A percentile compares a stretch with the other conserved stretches of the same genome.
Evolutionary conservation across 2,888 invertebrate genomes (phyloP).

Genomic region (Scaptomyza polygonia): DNA sequence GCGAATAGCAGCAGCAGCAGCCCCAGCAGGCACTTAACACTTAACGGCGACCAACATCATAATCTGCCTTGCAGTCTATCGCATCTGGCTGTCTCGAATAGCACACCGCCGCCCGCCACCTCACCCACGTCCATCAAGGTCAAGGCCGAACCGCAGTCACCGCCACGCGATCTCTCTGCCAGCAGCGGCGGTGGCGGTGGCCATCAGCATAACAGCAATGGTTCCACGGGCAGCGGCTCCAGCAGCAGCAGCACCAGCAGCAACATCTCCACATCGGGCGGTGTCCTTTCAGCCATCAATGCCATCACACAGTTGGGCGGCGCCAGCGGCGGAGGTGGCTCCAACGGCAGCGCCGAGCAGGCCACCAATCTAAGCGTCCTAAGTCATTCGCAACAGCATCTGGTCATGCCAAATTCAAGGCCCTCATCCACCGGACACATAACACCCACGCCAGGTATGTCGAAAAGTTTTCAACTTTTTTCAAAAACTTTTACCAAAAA

Average conservation of each 20-base stretch:
- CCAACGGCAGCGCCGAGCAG: constrained; percentile 75
- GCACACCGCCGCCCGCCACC: constrained; percentile 89
- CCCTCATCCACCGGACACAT: constrained; percentile 87
- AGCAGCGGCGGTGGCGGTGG: constrained; percentile 53
- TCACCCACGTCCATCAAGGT: constrained; percentile 94
- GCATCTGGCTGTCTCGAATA: constrained; percentile 90
- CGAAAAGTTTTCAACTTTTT: constrained; percentile 4
- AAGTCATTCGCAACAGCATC: constrained; percentile 85
- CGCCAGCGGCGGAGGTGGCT: constrained; percentile 58
- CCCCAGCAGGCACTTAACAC: constrained; percentile 45
- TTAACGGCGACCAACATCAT: constrained; percentile 59
- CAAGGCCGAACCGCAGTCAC: constrained; percentile 97
- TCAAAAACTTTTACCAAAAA: constrained; percentile 11
- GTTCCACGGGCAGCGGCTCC: constrained; percentile 64
- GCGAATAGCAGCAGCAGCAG: constrained; percentile 56
- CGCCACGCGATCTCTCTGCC: constrained; percentile 91
- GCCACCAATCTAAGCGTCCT: constrained; percentile 86
- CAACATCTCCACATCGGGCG: constrained; percentile 65
- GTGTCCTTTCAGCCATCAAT: constrained; percentile 59
- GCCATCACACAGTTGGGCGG: constrained; percentile 70
- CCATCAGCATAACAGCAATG: constrained; percentile 81
- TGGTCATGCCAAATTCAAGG: constrained; percentile 85
- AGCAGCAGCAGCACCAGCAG: constrained; percentile 76
- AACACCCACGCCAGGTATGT: constrained; percentile 86
- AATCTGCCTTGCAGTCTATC: constrained; percentile 87